Evolutionary conservation across 2,113 vertebrate genomes (phyloP).

Genomic region (Orthonyx spaldingii): DNA sequence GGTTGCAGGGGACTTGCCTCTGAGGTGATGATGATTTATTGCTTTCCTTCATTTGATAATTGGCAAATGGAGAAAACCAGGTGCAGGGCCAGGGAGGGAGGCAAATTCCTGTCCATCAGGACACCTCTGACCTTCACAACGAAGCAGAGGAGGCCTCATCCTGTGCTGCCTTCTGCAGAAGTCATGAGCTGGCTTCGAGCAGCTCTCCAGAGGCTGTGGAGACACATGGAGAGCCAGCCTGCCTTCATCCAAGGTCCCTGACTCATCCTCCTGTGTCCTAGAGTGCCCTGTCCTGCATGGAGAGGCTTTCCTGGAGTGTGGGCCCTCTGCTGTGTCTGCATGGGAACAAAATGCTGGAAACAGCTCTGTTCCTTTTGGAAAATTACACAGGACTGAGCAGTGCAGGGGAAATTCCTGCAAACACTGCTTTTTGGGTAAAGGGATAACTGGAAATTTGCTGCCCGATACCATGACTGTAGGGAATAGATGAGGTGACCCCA

Average conservation of each 20-base stretch:
- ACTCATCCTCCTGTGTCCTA: background rate
- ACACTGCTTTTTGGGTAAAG: background rate
- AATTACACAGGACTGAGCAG: background rate
- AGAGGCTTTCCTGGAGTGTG: background rate
- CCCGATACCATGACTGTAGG: background rate
- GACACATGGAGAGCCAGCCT: background rate
- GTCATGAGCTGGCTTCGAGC: background rate
- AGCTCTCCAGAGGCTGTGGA: background rate
- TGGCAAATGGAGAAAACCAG: conserved; percentile 16
- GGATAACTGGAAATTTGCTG: background rate
- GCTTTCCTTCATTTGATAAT: background rate
- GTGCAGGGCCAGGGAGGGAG: background rate
- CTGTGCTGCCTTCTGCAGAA: conserved; percentile 18
- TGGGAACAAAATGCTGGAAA: background rate
- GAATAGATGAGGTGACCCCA: background rate
- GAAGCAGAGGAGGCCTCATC: background rate
- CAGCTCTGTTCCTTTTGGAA: background rate
- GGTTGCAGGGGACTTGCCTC: background rate
- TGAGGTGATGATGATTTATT: conserved; percentile 27
- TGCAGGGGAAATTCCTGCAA: background rate
- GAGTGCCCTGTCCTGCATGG: background rate
- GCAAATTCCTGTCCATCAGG: background rate
- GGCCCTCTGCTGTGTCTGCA: background rate
- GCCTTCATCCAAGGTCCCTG: background rate
- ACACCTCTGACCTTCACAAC: background rate